A percentile compares a stretch with the other conserved stretches of the same genome.
These are phyloP conservation scores for Anthopleura xanthogrammica DNA, from an alignment of 92 coral and sea anemone species.

Conservation along the genomic window DNA sequence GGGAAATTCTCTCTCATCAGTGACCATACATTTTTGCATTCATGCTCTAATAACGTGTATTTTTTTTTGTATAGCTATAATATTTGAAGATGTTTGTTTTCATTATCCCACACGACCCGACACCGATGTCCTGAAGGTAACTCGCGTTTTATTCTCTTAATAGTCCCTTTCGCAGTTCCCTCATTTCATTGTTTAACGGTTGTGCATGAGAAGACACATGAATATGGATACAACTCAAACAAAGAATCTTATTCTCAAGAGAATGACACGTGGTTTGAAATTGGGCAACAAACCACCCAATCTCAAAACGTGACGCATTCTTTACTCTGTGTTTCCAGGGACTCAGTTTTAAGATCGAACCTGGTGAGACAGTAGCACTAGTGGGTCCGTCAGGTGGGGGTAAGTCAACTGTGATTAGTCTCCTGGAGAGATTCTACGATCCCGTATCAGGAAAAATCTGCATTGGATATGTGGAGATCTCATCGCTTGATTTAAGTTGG, in stretches of 20 bases:
- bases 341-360: constrained; percentile 69
- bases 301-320: too few relatives aligned
- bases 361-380: constrained; percentile 92
- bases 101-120: constrained; percentile 87
- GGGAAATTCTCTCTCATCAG: too few relatives aligned
- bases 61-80: constrained; percentile 36
- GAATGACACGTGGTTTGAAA: too few relatives aligned
- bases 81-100: constrained; percentile 74
- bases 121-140: constrained; percentile 78
- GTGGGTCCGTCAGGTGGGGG: constrained; percentile 99
- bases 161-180: too few relatives aligned
- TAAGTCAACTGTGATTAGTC: constrained; percentile 89
- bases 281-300: too few relatives aligned
- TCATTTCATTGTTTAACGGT: too few relatives aligned
- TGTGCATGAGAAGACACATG: too few relatives aligned
- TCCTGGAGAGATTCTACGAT: constrained; percentile 91
- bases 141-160: neutral
- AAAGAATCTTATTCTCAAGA: too few relatives aligned
- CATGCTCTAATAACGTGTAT: neutral
- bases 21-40: too few relatives aligned
- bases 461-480: constrained; percentile 50
- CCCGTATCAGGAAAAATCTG: constrained; percentile 70
- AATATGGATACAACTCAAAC: too few relatives aligned
- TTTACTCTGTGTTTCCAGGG: constrained; percentile 34
- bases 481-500: constrained; percentile 68